phyloP scores from a whole-genome alignment of 2,797 vertebrate species.

The Vultur gryphus region DNA sequence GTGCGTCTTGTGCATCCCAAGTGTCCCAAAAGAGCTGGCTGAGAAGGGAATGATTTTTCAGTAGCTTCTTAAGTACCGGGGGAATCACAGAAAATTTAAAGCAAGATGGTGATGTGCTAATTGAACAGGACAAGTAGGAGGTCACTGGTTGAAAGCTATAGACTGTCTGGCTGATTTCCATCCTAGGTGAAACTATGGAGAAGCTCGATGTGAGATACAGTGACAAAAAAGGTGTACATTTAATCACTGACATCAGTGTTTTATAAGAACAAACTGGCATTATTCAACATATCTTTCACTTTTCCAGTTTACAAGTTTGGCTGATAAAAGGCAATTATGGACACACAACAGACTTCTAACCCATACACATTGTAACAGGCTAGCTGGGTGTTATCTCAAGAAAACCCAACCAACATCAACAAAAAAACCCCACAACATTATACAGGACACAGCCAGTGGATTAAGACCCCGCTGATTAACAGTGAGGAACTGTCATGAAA shows the following conservation, averaged over 20 bases:
- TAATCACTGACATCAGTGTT: background rate
- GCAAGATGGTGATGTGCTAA: background rate
- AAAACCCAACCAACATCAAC: background rate
- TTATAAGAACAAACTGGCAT: background rate
- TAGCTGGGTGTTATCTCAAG: background rate
- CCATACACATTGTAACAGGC: background rate
- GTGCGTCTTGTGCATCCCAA: background rate
- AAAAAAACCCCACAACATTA: background rate
- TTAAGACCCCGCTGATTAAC: background rate
- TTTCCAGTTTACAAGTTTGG: background rate
- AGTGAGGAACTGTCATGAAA: background rate
- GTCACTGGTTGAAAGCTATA: background rate
- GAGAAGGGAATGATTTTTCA: background rate
- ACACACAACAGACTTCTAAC: background rate
- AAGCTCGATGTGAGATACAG: background rate
- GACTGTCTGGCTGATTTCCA: background rate
- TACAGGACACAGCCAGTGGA: background rate
- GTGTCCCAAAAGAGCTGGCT: background rate
- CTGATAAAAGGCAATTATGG: background rate
- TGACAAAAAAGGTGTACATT: background rate
- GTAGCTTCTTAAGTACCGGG: background rate
- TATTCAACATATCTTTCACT: background rate
- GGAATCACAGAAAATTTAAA: background rate
- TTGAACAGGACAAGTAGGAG: background rate
- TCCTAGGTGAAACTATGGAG: background rate